phyloP scores from a whole-genome alignment of 2,888 invertebrate species.

The Archips crataeganus region DNA sequence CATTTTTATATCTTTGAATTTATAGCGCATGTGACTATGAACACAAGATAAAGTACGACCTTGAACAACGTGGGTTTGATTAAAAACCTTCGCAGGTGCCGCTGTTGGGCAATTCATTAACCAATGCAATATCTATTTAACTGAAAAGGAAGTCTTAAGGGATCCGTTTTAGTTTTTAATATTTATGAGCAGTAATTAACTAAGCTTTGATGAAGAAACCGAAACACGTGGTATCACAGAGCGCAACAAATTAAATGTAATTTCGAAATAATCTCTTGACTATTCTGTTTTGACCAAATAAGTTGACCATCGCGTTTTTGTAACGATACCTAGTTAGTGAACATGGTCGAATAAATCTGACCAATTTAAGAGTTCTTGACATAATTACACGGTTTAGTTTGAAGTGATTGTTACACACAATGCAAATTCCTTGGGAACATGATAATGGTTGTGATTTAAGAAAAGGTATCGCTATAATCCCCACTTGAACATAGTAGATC shows the following conservation, averaged over 20 bases:
- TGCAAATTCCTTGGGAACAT: constrained; percentile 33
- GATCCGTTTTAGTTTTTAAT: constrained; percentile 17
- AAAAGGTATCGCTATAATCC: constrained; percentile 3
- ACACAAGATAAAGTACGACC: constrained; percentile 17
- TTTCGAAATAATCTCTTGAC: background rate
- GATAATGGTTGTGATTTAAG: constrained; percentile 17
- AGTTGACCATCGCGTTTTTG: constrained; percentile 34
- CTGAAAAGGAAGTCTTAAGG: constrained; percentile 14
- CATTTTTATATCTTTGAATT: constrained; percentile 31
- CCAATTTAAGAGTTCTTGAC: constrained; percentile 58
- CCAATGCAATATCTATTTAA: constrained; percentile 6
- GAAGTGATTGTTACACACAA: constrained; percentile 47
- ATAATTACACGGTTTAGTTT: constrained; percentile 59
- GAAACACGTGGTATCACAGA: background rate
- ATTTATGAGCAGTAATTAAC: constrained; percentile 41
- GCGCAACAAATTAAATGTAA: background rate
- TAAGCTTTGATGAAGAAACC: constrained; percentile 42
- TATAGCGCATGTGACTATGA: constrained; percentile 31
- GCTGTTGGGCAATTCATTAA: constrained; percentile 9
- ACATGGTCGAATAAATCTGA: constrained; percentile 52
- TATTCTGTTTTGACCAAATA: constrained; percentile 11
- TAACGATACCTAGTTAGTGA: constrained; percentile 42
- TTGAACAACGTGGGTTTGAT: background rate
- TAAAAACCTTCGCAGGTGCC: background rate
- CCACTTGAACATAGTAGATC: constrained; percentile 11